These are phyloP conservation scores for Galeruca laticollis DNA, from an alignment of 2,888 invertebrate species.

Conservation along the genomic window DNA sequence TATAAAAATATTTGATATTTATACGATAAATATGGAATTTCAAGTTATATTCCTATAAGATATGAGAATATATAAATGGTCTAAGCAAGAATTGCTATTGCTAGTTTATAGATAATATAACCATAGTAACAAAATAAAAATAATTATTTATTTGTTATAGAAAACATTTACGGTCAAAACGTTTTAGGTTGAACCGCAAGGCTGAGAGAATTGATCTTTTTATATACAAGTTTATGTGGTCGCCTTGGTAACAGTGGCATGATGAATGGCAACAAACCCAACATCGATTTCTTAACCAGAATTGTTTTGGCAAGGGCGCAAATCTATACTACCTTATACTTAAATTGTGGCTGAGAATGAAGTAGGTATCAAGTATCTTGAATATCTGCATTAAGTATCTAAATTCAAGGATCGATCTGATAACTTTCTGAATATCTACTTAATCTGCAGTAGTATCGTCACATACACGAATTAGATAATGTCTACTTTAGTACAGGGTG, in stretches of 20 bases:
- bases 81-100: too few species aligned
- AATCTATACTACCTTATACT: background rate
- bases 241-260: conserved; percentile 1
- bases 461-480: too few species aligned
- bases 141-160: too few species aligned
- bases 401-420: background rate
- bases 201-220: background rate
- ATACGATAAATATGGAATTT: too few species aligned
- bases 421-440: background rate
- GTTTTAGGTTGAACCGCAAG: background rate
- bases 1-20: too few species aligned
- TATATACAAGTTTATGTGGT: background rate
- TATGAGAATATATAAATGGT: too few species aligned
- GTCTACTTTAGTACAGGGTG: too few species aligned
- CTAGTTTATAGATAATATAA: too few species aligned
- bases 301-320: background rate
- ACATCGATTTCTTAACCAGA: background rate
- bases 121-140: too few species aligned
- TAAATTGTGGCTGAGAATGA: background rate
- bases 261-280: background rate
- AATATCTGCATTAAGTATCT: background rate
- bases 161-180: too few species aligned
- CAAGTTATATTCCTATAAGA: too few species aligned
- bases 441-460: background rate
- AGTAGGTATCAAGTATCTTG: background rate